These are phyloP conservation scores for Stigmatopora nigra DNA, from an alignment of 2,113 vertebrate genomes.

Conservation along the genomic window DNA sequence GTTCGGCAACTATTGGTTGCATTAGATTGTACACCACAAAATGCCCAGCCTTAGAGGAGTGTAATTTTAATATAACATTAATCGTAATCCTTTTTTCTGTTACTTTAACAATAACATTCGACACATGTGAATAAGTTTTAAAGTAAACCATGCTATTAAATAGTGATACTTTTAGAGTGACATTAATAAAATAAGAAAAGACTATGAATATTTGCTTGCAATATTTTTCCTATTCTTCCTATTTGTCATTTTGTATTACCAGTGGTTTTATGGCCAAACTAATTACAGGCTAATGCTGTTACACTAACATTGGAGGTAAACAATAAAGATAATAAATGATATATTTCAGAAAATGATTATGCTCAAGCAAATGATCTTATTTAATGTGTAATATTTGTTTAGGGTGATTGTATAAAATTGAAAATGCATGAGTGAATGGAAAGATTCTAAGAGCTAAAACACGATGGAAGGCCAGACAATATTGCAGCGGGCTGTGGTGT, in stretches of 20 bases:
- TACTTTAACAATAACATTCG: neutral
- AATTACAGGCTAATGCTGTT: neutral
- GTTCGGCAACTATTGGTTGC: neutral
- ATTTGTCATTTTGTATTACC: neutral
- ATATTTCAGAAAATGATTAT: neutral
- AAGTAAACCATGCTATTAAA: neutral
- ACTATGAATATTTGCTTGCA: neutral
- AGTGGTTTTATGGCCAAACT: neutral
- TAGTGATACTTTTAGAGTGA: neutral
- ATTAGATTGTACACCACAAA: neutral
- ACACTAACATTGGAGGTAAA: neutral
- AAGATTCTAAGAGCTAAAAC: constrained; percentile 18
- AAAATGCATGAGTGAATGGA: constrained; percentile 16
- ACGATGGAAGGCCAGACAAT: constrained; percentile 24
- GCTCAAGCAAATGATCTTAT: neutral
- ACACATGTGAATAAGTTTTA: neutral
- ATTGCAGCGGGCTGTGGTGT: constrained; percentile 36
- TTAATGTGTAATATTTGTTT: neutral
- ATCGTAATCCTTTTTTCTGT: neutral
- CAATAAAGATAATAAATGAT: neutral
- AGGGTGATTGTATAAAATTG: constrained; percentile 13
- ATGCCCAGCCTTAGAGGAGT: neutral
- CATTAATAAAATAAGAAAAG: neutral
- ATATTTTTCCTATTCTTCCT: neutral
- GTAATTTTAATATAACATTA: neutral